Evolutionary conservation across 2,113 vertebrate genomes (phyloP).

Genomic region (Atrichornis clamosus): DNA sequence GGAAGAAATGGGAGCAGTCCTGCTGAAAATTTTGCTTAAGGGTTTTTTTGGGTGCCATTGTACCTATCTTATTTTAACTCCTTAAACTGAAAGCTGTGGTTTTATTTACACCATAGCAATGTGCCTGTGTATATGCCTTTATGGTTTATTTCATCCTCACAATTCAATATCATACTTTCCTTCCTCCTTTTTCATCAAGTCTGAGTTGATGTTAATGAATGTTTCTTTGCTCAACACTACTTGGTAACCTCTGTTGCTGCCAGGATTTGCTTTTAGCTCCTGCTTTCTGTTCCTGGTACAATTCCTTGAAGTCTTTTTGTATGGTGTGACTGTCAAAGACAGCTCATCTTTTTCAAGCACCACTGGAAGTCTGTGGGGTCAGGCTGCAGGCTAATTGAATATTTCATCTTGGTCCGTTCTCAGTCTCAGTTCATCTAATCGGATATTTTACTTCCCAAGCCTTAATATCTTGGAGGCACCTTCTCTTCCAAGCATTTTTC

Average conservation of each 20-base stretch:
- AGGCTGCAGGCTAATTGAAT: slow-evolving; percentile 63
- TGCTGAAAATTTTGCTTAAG: not conserved
- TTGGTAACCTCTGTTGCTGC: not conserved
- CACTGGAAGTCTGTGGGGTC: slow-evolving; percentile 41
- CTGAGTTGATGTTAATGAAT: not conserved
- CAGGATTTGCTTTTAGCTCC: slow-evolving; percentile 28
- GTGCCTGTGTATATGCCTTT: not conserved
- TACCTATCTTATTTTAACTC: not conserved
- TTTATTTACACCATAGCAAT: not conserved
- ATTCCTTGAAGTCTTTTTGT: not conserved
- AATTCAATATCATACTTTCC: not conserved
- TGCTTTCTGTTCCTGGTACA: slow-evolving; percentile 5
- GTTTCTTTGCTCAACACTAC: not conserved
- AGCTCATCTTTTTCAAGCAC: slow-evolving; percentile 10
- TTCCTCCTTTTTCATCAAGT: not conserved
- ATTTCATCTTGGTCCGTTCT: slow-evolving; percentile 46
- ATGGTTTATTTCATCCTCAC: not conserved
- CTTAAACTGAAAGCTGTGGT: not conserved
- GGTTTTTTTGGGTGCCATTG: not conserved
- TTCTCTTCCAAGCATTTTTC: not conserved
- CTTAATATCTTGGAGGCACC: slow-evolving; percentile 26
- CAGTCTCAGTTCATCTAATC: not conserved
- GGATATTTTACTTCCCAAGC: slow-evolving; percentile 17
- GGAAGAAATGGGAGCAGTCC: not conserved
- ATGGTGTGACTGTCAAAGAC: slow-evolving; percentile 30